Conservation (phyloP, 2,888 invertebrate species). For the Ichneumoninae sp. region DNA sequence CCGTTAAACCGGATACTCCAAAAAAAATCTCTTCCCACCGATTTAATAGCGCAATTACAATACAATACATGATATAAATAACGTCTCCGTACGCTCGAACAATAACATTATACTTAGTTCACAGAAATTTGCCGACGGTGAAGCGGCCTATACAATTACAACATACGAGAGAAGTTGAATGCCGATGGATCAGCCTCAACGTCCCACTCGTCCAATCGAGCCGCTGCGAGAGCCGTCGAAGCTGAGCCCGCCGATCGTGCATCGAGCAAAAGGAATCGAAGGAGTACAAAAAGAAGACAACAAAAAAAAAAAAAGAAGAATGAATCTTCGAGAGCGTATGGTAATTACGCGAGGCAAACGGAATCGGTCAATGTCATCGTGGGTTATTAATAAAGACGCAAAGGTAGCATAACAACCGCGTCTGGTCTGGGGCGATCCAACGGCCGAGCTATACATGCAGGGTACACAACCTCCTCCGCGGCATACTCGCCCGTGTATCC, state of each 20-base stretch:
- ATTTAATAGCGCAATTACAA: not conserved
- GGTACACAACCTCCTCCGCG: not conserved
- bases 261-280: constrained; percentile 7
- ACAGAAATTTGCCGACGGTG: not conserved
- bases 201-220: constrained; percentile 23
- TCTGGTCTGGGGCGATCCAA: constrained; percentile 12
- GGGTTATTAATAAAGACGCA: constrained; percentile 83
- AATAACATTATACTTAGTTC: constrained; percentile 4
- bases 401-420: constrained; percentile 63
- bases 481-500: constrained; percentile 55
- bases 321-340: constrained; percentile 70
- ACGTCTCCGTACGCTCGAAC: not conserved
- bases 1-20: not conserved
- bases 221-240: not conserved
- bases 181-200: constrained; percentile 7
- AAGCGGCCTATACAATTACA: constrained; percentile 21
- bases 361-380: constrained; percentile 81
- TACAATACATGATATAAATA: not conserved
- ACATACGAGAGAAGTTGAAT: constrained; percentile 11
- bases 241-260: not conserved
- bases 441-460: constrained; percentile 1
- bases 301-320: not conserved
- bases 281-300: not conserved
- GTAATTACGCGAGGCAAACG: constrained; percentile 76
- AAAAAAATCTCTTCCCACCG: not conserved